A percentile compares a stretch with the other conserved stretches of the same genome.
Conservation (phyloP, 2,797 vertebrate species). For the Florisuga fusca region DNA sequence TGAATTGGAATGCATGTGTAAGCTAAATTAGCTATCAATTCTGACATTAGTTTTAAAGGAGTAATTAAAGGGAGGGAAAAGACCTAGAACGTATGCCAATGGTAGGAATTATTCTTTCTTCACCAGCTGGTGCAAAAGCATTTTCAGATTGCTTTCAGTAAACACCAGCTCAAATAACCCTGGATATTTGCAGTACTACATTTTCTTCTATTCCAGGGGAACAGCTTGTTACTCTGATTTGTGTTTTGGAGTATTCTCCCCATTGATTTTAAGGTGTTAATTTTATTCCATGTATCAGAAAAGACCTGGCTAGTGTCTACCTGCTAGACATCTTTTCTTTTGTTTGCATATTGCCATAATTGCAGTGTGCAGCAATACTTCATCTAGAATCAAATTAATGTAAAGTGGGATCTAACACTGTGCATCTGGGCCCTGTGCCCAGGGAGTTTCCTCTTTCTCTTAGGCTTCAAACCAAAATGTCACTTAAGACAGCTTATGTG, state of each 20-base stretch:
- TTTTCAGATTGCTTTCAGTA: not conserved
- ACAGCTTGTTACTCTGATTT: not conserved
- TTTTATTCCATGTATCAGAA: not conserved
- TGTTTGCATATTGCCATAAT: not conserved
- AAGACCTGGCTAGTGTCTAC: not conserved
- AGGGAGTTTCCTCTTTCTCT: constrained; percentile 16
- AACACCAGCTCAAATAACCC: not conserved
- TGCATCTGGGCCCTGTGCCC: not conserved
- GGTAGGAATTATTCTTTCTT: not conserved
- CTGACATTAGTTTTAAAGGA: not conserved
- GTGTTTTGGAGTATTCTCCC: not conserved
- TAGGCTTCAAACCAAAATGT: constrained; percentile 30
- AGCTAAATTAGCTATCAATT: not conserved
- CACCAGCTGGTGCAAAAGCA: not conserved
- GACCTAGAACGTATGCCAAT: not conserved
- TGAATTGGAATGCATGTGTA: not conserved
- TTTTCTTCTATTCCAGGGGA: not conserved
- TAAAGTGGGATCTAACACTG: not conserved
- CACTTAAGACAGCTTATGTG: not conserved
- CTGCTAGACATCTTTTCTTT: not conserved
- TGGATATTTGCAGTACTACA: not conserved
- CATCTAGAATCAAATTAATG: not conserved
- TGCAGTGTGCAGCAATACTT: not conserved
- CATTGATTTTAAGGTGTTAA: not conserved
- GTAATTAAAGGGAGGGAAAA: not conserved